Evolutionary conservation across 2,888 invertebrate species (phyloP), one percentile per base, ranked within the genome.

Genomic region (Limnephilus lunatus): DNA sequence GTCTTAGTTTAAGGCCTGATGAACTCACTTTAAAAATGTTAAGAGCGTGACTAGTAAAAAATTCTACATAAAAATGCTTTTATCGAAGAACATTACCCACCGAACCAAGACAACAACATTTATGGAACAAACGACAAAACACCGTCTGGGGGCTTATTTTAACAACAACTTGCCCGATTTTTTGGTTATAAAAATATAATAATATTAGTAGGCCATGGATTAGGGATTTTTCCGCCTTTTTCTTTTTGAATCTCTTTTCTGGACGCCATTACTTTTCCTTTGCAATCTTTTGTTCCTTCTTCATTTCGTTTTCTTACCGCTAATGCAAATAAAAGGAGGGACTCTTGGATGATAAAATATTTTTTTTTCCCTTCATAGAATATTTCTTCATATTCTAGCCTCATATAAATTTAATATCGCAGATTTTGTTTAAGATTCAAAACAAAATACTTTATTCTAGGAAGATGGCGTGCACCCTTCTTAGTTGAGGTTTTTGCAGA

Each of bases 321-420:
- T 86, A 86, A 86, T 85, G 44, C 44, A 86, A 86, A 86, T 86
- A 86, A 30, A 44, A 14, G 11, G 5, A n/a, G 44, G 44, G 48
- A 44, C 48, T 44, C 48, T 48, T 30, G 85, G 30, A 48, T 15
- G 2, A 0, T 14, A 25, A 85, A 30, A 48, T 85, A 7, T 53
- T 7, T 15, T n/a, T 86, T 14, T 86, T n/a, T 86, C 14, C 30
- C 12, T 86, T 86, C 48, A 44, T 15, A 30, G 44, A 44, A 30
- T n/a, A 44, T 9, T 44, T 15, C 44, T 30, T n/a, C 5, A 30
- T 86, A 39, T 44, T 86, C n/a, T 2, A 14, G n/a, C 30, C 25
- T n/a, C 1, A 48, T 44, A 44, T 5, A 86, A n/a, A 48, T 14
- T 2, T 48, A 15, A 15, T 15, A 86, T 12, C n/a, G 85, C 12